Evolutionary conservation across 1,140 invertebrate genomes (phyloP).

Genomic region (Holcopasites calliopsidis): DNA sequence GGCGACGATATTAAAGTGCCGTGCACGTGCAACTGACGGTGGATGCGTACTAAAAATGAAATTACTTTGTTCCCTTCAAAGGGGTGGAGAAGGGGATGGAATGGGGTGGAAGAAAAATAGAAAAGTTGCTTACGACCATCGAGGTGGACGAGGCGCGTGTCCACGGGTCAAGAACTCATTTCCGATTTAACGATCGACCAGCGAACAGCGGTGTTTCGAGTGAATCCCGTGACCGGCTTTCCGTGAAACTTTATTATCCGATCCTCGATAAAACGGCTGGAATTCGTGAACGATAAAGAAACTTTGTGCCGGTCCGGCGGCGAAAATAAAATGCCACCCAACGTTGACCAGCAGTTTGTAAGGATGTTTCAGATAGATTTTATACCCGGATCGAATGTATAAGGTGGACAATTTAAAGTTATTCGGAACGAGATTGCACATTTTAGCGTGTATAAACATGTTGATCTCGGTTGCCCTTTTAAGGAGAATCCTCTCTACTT

Average conservation of each 20-base stretch:
- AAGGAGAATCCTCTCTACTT: not conserved
- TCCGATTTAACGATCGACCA: slow-evolving; percentile 55
- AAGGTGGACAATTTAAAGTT: not conserved
- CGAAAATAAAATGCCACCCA: not conserved
- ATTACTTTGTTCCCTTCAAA: slow-evolving; percentile 40
- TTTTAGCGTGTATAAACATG: not conserved
- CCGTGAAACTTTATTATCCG: slow-evolving; percentile 40
- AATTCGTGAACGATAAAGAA: slow-evolving; percentile 26
- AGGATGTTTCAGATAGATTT: not conserved
- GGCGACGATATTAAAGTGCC: slow-evolving; percentile 42
- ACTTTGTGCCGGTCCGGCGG: not conserved
- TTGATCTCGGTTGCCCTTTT: not conserved
- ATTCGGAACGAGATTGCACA: not conserved
- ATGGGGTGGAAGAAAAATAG: slow-evolving; percentile 34
- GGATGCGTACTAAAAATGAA: slow-evolving; percentile 54
- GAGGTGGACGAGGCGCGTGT: slow-evolving; percentile 4
- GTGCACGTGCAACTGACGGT: slow-evolving; percentile 36
- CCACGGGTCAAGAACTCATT: slow-evolving; percentile 55
- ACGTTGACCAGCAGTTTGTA: not conserved
- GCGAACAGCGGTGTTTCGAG: not conserved
- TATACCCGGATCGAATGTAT: not conserved
- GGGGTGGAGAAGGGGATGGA: no score
- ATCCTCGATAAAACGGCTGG: slow-evolving; percentile 32
- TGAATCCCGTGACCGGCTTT: slow-evolving; percentile 30
- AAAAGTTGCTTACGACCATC: slow-evolving; percentile 23